Evolutionary conservation across 2,113 vertebrate species (phyloP).

Genomic region (Tringa solitaria): DNA sequence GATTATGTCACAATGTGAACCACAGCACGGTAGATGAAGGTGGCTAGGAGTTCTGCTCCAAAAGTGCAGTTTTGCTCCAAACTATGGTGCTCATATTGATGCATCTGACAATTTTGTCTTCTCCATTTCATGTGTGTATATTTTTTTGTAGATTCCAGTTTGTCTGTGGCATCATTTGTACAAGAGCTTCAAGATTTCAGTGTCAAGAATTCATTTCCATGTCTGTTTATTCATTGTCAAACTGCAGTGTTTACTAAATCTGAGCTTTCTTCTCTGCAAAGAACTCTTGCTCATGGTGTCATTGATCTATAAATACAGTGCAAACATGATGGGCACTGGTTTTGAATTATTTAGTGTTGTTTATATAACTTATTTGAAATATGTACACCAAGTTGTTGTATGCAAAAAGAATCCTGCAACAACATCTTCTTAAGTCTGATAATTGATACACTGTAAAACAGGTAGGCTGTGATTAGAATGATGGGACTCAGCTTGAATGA

Average conservation of each 20-base stretch:
- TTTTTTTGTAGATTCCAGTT: background rate
- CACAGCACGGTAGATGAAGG: background rate
- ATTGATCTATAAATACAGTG: background rate
- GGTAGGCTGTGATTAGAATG: background rate
- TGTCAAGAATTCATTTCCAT: background rate
- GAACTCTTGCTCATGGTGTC: background rate
- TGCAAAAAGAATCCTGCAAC: background rate
- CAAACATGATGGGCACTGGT: background rate
- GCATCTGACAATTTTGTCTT: background rate
- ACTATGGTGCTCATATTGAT: background rate
- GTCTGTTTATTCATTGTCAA: background rate
- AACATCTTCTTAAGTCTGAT: background rate
- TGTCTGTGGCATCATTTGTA: background rate
- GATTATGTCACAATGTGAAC: background rate
- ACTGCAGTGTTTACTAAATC: background rate
- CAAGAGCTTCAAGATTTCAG: background rate
- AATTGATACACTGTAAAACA: background rate
- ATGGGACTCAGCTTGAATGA: background rate
- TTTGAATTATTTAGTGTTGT: background rate
- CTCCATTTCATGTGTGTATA: background rate
- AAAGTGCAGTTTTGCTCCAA: background rate
- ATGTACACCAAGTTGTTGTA: background rate
- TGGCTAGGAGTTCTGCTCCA: background rate
- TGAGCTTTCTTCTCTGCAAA: background rate
- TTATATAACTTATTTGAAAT: background rate